A percentile compares a stretch with the other conserved stretches of the same genome.
Evolutionary conservation across 2,113 vertebrate species (phyloP).

Genomic region (Entomyzon cyanotis): DNA sequence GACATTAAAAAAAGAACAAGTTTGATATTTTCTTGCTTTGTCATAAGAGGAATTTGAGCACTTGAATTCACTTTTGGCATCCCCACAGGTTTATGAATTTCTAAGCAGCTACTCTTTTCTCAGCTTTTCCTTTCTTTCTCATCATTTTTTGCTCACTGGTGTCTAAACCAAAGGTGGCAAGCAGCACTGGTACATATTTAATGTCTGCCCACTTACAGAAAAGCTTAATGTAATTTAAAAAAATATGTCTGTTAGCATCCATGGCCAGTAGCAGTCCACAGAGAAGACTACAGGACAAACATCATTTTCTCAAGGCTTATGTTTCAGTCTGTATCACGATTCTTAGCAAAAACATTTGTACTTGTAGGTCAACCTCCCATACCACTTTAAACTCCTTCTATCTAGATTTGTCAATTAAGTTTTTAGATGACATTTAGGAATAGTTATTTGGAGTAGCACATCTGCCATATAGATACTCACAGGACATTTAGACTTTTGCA

Average conservation of each 20-base stretch:
- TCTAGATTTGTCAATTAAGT: background rate
- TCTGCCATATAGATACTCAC: background rate
- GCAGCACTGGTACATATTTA: background rate
- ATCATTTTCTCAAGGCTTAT: background rate
- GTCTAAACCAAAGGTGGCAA: background rate
- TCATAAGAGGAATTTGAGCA: background rate
- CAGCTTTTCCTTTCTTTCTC: background rate
- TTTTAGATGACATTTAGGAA: background rate
- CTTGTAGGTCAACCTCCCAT: background rate
- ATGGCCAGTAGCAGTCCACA: background rate
- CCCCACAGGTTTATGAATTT: background rate
- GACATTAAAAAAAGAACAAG: background rate
- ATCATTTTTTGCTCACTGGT: background rate
- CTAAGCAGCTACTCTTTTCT: background rate
- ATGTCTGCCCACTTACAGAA: background rate
- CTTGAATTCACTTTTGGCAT: background rate
- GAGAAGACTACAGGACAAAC: background rate
- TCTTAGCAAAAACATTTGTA: background rate
- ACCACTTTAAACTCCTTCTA: background rate
- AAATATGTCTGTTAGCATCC: background rate
- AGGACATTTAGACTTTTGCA: background rate
- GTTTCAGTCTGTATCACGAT: background rate
- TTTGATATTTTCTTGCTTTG: background rate
- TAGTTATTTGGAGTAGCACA: background rate
- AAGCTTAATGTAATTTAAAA: background rate